Evolutionary conservation across 2,797 vertebrate species (phyloP).

Genomic region (Oryzias sinensis): DNA sequence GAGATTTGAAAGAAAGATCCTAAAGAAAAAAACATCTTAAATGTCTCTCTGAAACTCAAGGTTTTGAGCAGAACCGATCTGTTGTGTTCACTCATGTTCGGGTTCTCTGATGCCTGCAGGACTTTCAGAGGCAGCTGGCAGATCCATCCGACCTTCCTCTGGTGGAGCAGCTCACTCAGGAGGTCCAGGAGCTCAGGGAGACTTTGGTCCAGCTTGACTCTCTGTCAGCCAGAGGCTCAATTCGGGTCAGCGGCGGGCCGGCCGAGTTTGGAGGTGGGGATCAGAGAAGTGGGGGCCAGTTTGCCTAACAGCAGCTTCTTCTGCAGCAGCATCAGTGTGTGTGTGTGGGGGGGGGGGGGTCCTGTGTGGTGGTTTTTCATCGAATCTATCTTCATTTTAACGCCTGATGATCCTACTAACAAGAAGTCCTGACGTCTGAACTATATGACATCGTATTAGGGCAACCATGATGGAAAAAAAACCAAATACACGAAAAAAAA

Average conservation of each 20-base stretch:
- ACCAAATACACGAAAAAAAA: no score
- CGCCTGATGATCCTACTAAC: no score
- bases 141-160: conserved; percentile 84
- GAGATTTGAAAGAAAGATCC: neutral
- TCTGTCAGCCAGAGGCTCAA: conserved; percentile 74
- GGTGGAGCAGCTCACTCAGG: conserved; percentile 83
- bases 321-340: conserved; percentile 5
- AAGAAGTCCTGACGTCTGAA: no score
- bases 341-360: no score
- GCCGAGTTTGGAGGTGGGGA: conserved; percentile 91
- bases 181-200: conserved; percentile 85
- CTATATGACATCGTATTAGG: no score
- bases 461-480: no score
- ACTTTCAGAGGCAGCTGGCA: conserved; percentile 85
- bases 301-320: conserved; percentile 75
- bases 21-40: no score
- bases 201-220: conserved; percentile 65
- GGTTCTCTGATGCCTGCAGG: conserved; percentile 62
- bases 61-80: neutral
- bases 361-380: no score
- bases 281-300: conserved; percentile 83
- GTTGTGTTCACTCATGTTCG: neutral
- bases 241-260: conserved; percentile 63
- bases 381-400: no score
- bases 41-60: no score